Evolutionary conservation across 1,140 invertebrate genomes (phyloP).

Genomic region (Oedothorax gibbosus): DNA sequence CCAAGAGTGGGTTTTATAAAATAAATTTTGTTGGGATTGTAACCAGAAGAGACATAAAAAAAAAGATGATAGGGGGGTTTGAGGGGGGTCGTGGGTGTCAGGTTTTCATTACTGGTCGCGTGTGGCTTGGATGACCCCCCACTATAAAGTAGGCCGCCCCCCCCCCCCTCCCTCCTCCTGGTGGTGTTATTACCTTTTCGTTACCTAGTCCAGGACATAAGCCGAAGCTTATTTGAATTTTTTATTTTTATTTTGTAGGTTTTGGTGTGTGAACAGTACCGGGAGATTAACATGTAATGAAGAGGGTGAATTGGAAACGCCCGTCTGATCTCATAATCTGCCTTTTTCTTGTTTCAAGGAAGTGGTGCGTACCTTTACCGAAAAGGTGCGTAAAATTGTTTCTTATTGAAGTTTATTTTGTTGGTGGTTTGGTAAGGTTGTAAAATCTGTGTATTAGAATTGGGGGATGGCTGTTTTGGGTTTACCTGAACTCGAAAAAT

Average conservation of each 20-base stretch:
- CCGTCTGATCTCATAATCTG: conserved; percentile 48
- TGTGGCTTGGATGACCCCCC: conserved; percentile 30
- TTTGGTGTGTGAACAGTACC: conserved; percentile 11
- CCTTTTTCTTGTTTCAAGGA: conserved; percentile 2
- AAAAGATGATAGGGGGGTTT: too few species aligned
- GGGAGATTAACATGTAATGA: conserved; percentile 58
- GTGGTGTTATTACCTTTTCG: conserved; percentile 53
- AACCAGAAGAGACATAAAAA: conserved; percentile 25
- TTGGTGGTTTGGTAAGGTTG: too few species aligned
- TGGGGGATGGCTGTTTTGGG: too few species aligned
- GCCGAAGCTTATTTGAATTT: conserved; percentile 53
- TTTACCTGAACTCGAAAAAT: too few species aligned
- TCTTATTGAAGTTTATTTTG: too few species aligned
- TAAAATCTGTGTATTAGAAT: too few species aligned
- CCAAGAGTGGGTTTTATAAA: conserved; percentile 45
- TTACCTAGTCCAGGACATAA: conserved; percentile 47
- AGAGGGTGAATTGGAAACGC: conserved; percentile 10
- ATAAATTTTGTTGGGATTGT: conserved; percentile 49
- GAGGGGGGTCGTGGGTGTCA: conserved; percentile 20
- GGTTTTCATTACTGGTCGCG: conserved; percentile 47
- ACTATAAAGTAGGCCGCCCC: conserved; percentile 6
- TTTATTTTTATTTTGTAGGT: conserved; percentile 51
- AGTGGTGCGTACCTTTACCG: neutral
- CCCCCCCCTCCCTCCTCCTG: neutral
- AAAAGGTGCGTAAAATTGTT: neutral